Percentiles rank a stretch among this genome's conserved stretches.
Evolutionary conservation across 1,140 invertebrate species (phyloP).

Genomic region (Megalonaias nervosa): DNA sequence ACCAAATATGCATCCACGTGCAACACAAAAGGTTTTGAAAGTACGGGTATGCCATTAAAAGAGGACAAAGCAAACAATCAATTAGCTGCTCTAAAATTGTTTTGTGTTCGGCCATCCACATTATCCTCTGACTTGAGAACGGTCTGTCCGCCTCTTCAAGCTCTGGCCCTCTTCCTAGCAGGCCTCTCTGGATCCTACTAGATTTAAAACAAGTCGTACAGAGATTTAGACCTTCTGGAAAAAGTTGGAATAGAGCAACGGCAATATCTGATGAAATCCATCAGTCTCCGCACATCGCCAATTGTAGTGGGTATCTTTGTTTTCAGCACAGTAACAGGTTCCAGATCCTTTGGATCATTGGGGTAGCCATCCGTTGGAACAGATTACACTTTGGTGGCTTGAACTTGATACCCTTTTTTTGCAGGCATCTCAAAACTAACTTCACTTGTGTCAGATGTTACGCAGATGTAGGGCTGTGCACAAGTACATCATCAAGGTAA

Average conservation of each 20-base stretch:
- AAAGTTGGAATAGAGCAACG: slow-evolving; percentile 62
- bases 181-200: slow-evolving; percentile 37
- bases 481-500: slow-evolving; percentile 41
- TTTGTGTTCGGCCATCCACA: too few species aligned
- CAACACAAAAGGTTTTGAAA: too few species aligned
- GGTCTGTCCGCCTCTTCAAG: too few species aligned
- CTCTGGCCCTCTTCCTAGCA: slow-evolving; percentile 19
- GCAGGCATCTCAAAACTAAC: slow-evolving; percentile 65
- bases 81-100: too few species aligned
- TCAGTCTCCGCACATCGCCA: not conserved
- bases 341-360: not conserved
- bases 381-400: slow-evolving; percentile 31
- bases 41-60: too few species aligned
- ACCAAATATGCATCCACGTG: too few species aligned
- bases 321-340: slow-evolving; percentile 2
- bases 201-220: slow-evolving; percentile 13
- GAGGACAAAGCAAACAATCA: too few species aligned
- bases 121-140: too few species aligned
- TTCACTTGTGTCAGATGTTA: slow-evolving; percentile 48
- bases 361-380: slow-evolving; percentile 36
- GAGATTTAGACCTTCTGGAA: slow-evolving; percentile 44
- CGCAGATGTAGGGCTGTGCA: slow-evolving; percentile 17
- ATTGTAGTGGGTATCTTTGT: not conserved
- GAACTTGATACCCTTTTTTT: slow-evolving; percentile 42
- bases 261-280: slow-evolving; percentile 4